Evolutionary conservation across 2,888 invertebrate genomes (phyloP).

Genomic region (Brachynemurus nebulosus): DNA sequence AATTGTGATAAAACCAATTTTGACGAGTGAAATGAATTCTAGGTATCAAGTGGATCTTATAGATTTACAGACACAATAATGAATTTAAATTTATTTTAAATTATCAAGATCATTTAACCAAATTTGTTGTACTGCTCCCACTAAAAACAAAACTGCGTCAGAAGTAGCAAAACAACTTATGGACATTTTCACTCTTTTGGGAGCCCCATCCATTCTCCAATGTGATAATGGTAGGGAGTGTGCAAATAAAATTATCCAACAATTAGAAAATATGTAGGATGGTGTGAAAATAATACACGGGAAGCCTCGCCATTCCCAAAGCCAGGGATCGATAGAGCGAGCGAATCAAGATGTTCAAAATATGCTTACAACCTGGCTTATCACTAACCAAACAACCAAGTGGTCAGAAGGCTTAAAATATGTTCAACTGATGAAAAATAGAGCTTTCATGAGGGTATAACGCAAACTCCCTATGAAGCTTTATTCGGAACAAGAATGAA

Average conservation of each 20-base stretch:
- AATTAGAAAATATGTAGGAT: conserved; percentile 23
- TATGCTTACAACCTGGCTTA: conserved; percentile 21
- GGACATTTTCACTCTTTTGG: conserved; percentile 28
- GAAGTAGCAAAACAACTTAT: conserved; percentile 26
- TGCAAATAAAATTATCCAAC: conserved; percentile 19
- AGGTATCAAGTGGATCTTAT: conserved; percentile 28
- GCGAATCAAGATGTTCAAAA: conserved; percentile 28
- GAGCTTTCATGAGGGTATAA: conserved; percentile 16
- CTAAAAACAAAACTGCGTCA: conserved; percentile 24
- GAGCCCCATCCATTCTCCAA: conserved; percentile 27
- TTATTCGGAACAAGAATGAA: conserved; percentile 18
- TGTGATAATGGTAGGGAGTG: conserved; percentile 25
- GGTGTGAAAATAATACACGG: conserved; percentile 27
- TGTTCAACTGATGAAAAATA: conserved; percentile 19
- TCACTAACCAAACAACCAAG: conserved; percentile 13
- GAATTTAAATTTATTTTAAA: conserved; percentile 26
- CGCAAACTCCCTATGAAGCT: conserved; percentile 21
- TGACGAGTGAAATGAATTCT: conserved; percentile 20
- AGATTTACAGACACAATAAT: conserved; percentile 25
- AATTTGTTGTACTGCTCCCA: conserved; percentile 26
- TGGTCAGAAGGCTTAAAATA: conserved; percentile 18
- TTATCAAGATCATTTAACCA: conserved; percentile 28
- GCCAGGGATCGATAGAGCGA: conserved; percentile 25
- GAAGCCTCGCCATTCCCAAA: conserved; percentile 25
- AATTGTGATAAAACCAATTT: conserved; percentile 16